phyloP scores from a whole-genome alignment of 2,888 invertebrate species.

The Lacanobia oleracea region DNA sequence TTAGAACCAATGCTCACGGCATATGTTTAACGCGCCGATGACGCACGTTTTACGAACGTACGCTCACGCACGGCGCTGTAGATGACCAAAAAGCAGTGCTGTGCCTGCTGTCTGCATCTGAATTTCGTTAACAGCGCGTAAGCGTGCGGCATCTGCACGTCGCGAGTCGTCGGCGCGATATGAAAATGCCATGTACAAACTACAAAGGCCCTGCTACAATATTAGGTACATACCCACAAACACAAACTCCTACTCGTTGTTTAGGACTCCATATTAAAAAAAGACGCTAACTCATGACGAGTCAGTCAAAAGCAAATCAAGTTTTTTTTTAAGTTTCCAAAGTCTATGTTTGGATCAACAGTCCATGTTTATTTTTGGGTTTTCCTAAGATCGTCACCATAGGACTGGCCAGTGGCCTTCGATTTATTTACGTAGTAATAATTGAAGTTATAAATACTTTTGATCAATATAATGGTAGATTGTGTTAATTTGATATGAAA shows the following conservation, averaged over 20 bases:
- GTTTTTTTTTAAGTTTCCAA: neutral
- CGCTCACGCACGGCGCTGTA: too few relatives aligned
- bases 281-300: constrained; percentile 16
- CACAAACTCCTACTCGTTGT: constrained; percentile 1
- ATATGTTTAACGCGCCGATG: too few relatives aligned
- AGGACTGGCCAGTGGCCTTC: neutral
- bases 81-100: too few relatives aligned
- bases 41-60: too few relatives aligned
- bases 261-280: neutral
- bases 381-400: constrained; percentile 27
- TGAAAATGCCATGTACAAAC: too few relatives aligned
- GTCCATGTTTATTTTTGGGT: constrained; percentile 13
- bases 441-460: constrained; percentile 11
- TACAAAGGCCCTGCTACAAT: too few relatives aligned
- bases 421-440: neutral
- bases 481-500: constrained; percentile 28
- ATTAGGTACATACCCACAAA: neutral
- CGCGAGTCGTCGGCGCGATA: too few relatives aligned
- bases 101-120: too few relatives aligned
- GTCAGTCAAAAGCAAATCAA: neutral
- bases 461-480: constrained; percentile 1
- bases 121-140: too few relatives aligned
- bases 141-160: too few relatives aligned
- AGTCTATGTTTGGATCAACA: constrained; percentile 14
- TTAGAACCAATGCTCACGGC: too few relatives aligned